Base-by-base conservation (phyloP, 2,888 invertebrate genomes). In the Dendrolimus pini region DNA sequence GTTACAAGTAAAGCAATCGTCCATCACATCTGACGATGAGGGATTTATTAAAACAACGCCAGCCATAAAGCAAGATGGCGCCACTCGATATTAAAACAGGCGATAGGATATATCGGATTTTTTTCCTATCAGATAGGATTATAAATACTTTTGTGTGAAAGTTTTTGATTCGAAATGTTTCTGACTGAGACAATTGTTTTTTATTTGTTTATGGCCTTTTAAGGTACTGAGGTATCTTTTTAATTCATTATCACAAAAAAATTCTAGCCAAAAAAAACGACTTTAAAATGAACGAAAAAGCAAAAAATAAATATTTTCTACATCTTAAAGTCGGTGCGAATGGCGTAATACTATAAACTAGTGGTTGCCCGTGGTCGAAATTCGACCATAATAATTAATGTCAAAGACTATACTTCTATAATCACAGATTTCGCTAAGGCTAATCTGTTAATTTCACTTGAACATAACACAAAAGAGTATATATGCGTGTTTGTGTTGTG, bases 81-180 rank as follows among this genome's bases (percentile, higher is more conserved):
- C 52, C 52, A 52, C 41, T 62, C 65, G 63, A 67, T 65, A 55
- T 63, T 70, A 62, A 67, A 67, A 63, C 65, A 64, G 60, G 57
- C 67, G 67, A 64, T 70, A 69, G 47, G 47, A 47, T 47, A 47
- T 9, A 47, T 47, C 47, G 47, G 47, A 47, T 47, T 47, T 47
- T n/a, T 47, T 47, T 47, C 8, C 2, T 47, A 47, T 47, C 47
- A 47, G 47, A 47, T 47, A 47, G 47, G 47, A 47, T 47, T 47
- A 9, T 47, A 47, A 47, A 47, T 47, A 47, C 12, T 47, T 47
- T 47, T 47, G 3, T 47, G 47, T 47, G 47, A 47, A 47, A 47
- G 47, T 10, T 47, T 47, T 47, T 2, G 12, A 47, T 47, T 47
- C 9, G 47, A 30, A 47, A 47, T 47, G 8, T 12, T 47, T 9